Base-by-base conservation (phyloP, 2,797 vertebrate species). In the Acanthis flammea region DNA sequence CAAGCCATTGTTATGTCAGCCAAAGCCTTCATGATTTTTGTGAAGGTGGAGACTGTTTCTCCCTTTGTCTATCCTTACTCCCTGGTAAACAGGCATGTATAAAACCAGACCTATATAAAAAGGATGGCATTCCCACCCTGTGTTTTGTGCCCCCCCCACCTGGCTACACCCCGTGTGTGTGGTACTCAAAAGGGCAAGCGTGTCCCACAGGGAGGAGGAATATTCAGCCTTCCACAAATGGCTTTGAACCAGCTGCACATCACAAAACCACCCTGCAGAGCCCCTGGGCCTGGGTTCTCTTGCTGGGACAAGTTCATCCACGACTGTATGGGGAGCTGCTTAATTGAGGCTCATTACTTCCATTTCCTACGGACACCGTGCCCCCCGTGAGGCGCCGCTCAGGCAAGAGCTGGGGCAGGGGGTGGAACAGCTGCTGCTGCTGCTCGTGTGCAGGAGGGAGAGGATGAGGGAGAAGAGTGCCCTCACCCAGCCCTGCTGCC, bases 221-320 rank as follows among this genome's bases (percentile, higher is more conserved):
- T 94, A 94, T 94, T 86, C 82, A 88, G 67, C 4, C 0, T 86
- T 86, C 87, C 85, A 48, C 81, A 94, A 86, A 96, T 16, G 13
- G 60, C 95, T 97, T 96, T 97, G 94, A 96, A 97, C 85, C 85
- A 94, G 79, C 92, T 93, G 87, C 85, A 92, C 82, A 84, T 94
- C 92, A 94, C 85, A 94, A 67, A 90, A 76, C 89, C 74, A 70
- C 87, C 94, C 94, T 86, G 81, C 87, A 86, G 94, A 96, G 96
- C 86, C 79, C 48, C 70, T 91, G 95, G 87, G 73, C 82, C 87
- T 67, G 60, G 92, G 31, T 94, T 84, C 79, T 75, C 94, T 96
- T 91, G 87, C 94, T 96, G 95, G 97, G 96, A 96, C 94, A 94
- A 93, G 95, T 78, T 92, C 94, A 92, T 74, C 90, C 88, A 50